phyloP scores from a whole-genome alignment of 2,797 vertebrate genomes.

The Pyrrhura leucotis region DNA sequence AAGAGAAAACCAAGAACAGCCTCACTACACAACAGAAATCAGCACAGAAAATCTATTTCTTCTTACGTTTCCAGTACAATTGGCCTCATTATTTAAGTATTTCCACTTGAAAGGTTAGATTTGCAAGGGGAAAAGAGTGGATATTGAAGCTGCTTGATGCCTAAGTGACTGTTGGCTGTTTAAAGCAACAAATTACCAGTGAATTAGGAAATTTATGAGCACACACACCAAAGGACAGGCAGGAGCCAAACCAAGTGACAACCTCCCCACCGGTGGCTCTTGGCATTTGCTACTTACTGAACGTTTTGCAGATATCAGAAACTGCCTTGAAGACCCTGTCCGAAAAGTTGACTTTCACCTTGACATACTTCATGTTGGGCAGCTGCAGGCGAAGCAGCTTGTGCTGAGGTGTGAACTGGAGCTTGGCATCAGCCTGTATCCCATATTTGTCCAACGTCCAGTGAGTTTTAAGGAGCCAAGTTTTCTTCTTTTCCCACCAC shows the following conservation, averaged over 20 bases:
- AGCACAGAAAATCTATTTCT: not conserved
- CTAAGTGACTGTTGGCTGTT: not conserved
- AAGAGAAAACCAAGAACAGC: not conserved
- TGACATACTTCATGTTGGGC: conserved; percentile 99
- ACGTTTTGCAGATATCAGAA: conserved; percentile 99
- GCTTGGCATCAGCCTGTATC: conserved; percentile 95
- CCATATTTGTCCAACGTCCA: conserved; percentile 99
- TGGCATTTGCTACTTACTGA: conserved; percentile 88
- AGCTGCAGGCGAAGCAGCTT: conserved; percentile 96
- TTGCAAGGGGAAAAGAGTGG: not conserved
- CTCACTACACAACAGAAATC: not conserved
- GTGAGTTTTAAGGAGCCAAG: conserved; percentile 98
- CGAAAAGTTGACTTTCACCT: conserved; percentile 99
- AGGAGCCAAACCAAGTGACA: not conserved
- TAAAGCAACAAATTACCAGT: not conserved
- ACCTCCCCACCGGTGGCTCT: not conserved
- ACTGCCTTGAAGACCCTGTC: conserved; percentile 98
- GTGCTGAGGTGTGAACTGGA: conserved; percentile 98
- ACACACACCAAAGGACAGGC: not conserved
- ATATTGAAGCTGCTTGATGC: not conserved
- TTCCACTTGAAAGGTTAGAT: not conserved
- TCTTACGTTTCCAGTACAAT: fast-evolving
- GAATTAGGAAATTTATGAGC: not conserved
- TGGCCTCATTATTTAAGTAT: not conserved
- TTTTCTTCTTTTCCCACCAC: conserved; percentile 99